Evolutionary conservation across 1,140 invertebrate genomes (phyloP).

Genomic region (Drosophila paulistorum): DNA sequence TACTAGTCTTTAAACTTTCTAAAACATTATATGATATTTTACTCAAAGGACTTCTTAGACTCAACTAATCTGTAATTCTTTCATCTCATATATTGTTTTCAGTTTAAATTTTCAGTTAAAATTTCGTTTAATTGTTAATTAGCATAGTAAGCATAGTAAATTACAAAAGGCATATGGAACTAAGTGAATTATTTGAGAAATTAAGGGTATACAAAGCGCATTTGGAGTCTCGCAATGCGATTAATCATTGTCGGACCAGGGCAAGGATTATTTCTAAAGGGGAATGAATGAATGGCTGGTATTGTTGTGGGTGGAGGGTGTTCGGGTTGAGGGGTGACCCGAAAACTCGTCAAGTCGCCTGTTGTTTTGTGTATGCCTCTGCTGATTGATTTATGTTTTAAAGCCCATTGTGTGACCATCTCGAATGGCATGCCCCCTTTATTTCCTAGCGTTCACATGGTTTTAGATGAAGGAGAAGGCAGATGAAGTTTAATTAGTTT

Average conservation of each 20-base stretch:
- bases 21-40: too few species aligned
- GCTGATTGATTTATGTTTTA: conserved; percentile 75
- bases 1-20: too few species aligned
- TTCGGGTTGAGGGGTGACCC: conserved; percentile 24
- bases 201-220: conserved; percentile 55
- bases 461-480: neutral
- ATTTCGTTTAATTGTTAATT: neutral
- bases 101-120: too few species aligned
- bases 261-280: conserved; percentile 46
- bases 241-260: conserved; percentile 67
- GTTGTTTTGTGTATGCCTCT: conserved; percentile 51
- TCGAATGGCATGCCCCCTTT: neutral
- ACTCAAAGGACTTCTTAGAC: too few species aligned
- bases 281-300: neutral
- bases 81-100: too few species aligned
- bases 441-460: neutral
- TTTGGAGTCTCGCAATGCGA: conserved; percentile 45
- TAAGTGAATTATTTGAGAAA: conserved; percentile 19
- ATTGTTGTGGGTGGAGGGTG: too few species aligned
- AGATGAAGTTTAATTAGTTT: conserved; percentile 72
- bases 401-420: conserved; percentile 61
- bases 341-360: conserved; percentile 69
- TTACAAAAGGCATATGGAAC: neutral
- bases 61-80: too few species aligned
- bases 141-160: neutral